Evolutionary conservation across 2,888 invertebrate species (phyloP), one percentile per base, ranked within the genome.

Genomic region (Limulus polyphemus): DNA sequence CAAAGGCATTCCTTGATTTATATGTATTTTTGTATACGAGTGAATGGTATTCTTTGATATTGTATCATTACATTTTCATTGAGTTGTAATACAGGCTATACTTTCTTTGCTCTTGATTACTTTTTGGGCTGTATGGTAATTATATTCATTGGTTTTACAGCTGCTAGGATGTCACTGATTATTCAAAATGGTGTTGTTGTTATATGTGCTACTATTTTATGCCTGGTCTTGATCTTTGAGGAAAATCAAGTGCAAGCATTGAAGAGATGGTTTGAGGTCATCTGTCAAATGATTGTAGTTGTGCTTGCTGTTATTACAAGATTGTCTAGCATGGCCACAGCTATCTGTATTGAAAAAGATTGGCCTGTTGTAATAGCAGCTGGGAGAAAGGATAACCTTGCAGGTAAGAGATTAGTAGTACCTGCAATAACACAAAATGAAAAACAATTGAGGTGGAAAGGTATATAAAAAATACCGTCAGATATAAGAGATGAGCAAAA

Each of bases 351-450:
- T 47, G 77, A 78, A 65, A 76, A 76, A 62, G 79, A 80, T 68
- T 80, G 80, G 80, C 73, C 79, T 16, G 75, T 79, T 14, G 76
- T 78, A 32, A 75, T 79, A 14, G 77, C 78, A 48, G 70, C 72
- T 48, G 74, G 59, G 32, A 32, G 32, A 7, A 32, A 32, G 32
- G 32, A 32, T 32, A 32, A 32, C 3, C 32, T 32, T 32, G 7
- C 32, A 32, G 32, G 32, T 32, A 32, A 32, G 32, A 32, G 32
- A 32, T 32, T 32, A 32, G 7, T 5, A 32, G 32, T 32, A 2
- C 7, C 5, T 32, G 7, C 32, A 32, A 32, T 32, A 32, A 32
- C 7, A 7, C 32, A 32, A 32, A 32, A 7, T 32, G 3, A 32
- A 32, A 32, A 32, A 32, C 32, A 32, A 32, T 32, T 32, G 32